phyloP scores from a whole-genome alignment of 2,113 vertebrate species.

The Burhinus oedicnemus region DNA sequence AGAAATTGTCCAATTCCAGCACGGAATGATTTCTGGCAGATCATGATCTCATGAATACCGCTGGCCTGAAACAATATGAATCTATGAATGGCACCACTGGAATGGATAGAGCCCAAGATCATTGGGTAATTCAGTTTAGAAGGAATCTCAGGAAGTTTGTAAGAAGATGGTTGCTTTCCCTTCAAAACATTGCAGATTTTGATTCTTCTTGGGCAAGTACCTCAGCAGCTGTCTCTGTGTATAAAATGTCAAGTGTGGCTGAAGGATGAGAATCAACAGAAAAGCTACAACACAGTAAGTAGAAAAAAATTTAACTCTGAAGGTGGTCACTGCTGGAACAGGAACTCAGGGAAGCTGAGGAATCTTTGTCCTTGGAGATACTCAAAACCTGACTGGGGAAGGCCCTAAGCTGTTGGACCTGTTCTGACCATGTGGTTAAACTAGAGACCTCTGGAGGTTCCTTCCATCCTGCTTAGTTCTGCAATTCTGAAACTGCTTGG shows the following conservation, averaged over 20 bases:
- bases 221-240: background rate
- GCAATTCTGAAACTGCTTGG: background rate
- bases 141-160: background rate
- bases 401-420: background rate
- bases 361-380: background rate
- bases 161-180: background rate
- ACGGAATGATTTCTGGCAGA: too few species aligned
- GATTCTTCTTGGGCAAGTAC: background rate
- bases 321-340: background rate
- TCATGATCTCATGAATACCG: too few species aligned
- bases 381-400: background rate
- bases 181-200: background rate
- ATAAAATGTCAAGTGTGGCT: background rate
- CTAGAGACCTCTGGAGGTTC: background rate
- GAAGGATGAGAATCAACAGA: background rate
- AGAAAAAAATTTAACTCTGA: background rate
- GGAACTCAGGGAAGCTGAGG: background rate
- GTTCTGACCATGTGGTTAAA: background rate
- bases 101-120: background rate
- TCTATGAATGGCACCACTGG: background rate
- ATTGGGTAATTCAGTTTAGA: background rate
- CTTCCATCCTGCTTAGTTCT: background rate
- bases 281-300: background rate
- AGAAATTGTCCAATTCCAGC: background rate
- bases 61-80: background rate